phyloP scores from a whole-genome alignment of 2,113 vertebrate species.

The Zapus hudsonius region DNA sequence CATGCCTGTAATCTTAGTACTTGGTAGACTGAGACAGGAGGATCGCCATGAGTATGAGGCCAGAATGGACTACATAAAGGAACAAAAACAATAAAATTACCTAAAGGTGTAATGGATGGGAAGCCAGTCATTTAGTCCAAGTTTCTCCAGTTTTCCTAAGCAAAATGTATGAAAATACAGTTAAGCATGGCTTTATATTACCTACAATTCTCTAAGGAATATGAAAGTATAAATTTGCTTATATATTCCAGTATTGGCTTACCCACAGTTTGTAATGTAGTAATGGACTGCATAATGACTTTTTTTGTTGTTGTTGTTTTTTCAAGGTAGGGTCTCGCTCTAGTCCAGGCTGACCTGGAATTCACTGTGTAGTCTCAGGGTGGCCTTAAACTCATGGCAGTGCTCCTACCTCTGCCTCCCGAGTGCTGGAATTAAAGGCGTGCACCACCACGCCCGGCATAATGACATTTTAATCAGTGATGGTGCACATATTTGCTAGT shows the following conservation, averaged over 20 bases:
- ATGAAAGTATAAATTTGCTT: background rate
- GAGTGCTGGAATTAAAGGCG: too few relatives aligned
- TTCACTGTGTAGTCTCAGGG: too few relatives aligned
- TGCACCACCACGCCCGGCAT: too few relatives aligned
- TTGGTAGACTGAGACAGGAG: background rate
- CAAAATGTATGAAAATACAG: background rate
- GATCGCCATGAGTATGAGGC: background rate
- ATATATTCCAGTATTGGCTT: background rate
- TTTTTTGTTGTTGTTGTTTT: background rate
- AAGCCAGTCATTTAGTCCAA: background rate
- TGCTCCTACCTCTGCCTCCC: too few relatives aligned
- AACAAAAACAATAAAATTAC: too few relatives aligned
- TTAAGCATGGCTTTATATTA: background rate
- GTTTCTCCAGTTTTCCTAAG: background rate
- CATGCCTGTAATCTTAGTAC: too few relatives aligned
- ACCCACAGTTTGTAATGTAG: background rate
- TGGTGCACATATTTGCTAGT: background rate
- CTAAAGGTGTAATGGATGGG: background rate
- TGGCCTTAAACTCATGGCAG: too few relatives aligned
- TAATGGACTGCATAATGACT: background rate
- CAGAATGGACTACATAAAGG: background rate
- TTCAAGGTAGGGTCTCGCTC: too few relatives aligned
- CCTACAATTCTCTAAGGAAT: slow-evolving; percentile 9
- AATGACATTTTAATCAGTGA: background rate
- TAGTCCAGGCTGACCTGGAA: too few relatives aligned